phyloP scores from a whole-genome alignment of 2,113 vertebrate genomes.

The Bolborhynchus lineola region DNA sequence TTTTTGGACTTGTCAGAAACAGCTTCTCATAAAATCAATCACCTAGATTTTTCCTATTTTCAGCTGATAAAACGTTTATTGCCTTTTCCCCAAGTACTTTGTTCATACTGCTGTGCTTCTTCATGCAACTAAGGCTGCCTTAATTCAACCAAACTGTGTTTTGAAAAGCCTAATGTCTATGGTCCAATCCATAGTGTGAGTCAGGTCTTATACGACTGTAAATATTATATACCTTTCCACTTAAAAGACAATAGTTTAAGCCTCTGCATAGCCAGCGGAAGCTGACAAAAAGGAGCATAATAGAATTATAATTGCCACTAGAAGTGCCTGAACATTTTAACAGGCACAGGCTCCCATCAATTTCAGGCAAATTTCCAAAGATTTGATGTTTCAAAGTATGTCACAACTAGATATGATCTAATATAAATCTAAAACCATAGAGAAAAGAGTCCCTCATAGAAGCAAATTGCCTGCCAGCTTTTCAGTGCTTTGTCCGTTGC shows the following conservation, averaged over 20 bases:
- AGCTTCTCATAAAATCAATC: neutral
- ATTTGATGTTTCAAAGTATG: neutral
- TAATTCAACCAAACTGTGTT: neutral
- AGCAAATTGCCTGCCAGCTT: neutral
- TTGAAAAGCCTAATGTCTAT: neutral
- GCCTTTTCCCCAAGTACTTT: neutral
- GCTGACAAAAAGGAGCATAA: neutral
- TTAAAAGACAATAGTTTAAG: neutral
- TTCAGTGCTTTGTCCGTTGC: neutral
- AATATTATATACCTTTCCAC: neutral
- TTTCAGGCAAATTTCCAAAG: neutral
- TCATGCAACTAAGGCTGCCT: neutral
- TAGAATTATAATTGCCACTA: neutral
- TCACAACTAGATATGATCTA: neutral
- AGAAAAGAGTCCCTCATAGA: neutral
- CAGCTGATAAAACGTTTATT: neutral
- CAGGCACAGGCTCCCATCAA: neutral
- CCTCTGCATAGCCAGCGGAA: neutral
- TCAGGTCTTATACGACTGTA: neutral
- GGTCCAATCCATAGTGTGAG: neutral
- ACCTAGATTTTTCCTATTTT: neutral
- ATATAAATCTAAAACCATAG: neutral
- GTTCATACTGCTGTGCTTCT: neutral
- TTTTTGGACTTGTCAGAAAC: neutral
- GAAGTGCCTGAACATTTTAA: neutral